Conservation (phyloP, 2,797 vertebrate species). For the Brachymystax lenok region DNA sequence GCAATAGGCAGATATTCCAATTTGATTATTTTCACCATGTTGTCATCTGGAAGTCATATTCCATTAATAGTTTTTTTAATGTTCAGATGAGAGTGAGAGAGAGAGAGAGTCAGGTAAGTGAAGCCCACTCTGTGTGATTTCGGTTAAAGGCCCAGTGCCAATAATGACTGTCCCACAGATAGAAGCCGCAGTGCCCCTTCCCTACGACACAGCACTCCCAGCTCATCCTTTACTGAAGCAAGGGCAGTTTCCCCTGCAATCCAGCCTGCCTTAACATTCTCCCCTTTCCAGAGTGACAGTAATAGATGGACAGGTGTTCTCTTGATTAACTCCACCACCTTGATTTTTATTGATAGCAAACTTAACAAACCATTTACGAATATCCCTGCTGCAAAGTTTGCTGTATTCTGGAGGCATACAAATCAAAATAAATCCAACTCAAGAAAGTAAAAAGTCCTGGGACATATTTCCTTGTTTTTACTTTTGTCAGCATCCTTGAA, state of each 20-base stretch:
- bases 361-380: conserved; percentile 32
- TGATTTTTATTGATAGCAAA: conserved; percentile 30
- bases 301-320: conserved; percentile 20
- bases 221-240: background rate
- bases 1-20: no score
- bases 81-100: no score
- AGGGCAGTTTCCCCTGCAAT: background rate
- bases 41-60: no score
- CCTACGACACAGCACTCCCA: background rate
- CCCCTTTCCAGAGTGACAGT: conserved; percentile 10
- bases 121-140: background rate
- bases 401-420: conserved; percentile 12
- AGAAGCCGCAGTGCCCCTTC: conserved; percentile 2
- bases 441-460: background rate
- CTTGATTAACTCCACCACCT: conserved; percentile 3
- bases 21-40: no score
- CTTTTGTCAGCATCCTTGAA: no score
- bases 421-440: conserved; percentile 15
- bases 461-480: background rate
- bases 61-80: no score
- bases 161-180: conserved; percentile 12
- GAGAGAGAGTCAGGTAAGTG: background rate
- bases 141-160: conserved; percentile 9
- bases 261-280: no score
- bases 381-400: conserved; percentile 19